A percentile compares a stretch with the other conserved stretches of the same genome.
phyloP scores from a whole-genome alignment of 2,888 invertebrate species.

The Pheosia tremula region DNA sequence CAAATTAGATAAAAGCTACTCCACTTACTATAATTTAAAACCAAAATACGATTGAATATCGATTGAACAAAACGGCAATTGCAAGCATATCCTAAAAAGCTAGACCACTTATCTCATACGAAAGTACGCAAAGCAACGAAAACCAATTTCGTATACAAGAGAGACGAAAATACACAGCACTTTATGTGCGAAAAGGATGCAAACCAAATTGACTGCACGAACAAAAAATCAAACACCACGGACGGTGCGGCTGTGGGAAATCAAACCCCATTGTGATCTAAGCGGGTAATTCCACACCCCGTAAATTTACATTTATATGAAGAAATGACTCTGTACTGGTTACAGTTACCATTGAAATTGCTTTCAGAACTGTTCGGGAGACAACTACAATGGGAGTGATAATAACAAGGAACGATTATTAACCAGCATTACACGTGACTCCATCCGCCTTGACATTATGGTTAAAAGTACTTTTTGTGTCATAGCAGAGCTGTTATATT shows the following conservation, averaged over 20 bases:
- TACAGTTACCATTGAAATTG: conserved; percentile 32
- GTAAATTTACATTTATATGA: conserved; percentile 73
- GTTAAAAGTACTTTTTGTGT: too few species aligned
- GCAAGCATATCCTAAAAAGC: conserved; percentile 24
- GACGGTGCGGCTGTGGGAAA: conserved; percentile 45
- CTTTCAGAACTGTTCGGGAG: conserved; percentile 28
- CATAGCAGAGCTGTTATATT: too few species aligned
- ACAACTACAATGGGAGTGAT: too few species aligned
- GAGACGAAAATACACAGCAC: conserved; percentile 12
- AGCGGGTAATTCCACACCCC: conserved; percentile 55
- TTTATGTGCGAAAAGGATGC: conserved; percentile 26
- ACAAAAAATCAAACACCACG: conserved; percentile 42
- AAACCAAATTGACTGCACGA: conserved; percentile 41
- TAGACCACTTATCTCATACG: conserved; percentile 29
- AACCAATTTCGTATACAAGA: conserved; percentile 13
- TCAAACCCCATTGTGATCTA: conserved; percentile 63
- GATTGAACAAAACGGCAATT: conserved; percentile 1
- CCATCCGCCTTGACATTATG: too few species aligned
- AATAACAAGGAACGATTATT: too few species aligned
- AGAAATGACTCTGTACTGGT: conserved; percentile 46
- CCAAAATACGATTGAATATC: background rate
- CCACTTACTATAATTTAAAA: background rate
- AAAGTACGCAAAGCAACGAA: conserved; percentile 23
- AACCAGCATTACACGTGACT: too few species aligned
- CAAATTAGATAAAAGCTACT: too few species aligned